Base-by-base conservation (phyloP, 2,888 invertebrate genomes). In the Pandemis cinnamomeana region DNA sequence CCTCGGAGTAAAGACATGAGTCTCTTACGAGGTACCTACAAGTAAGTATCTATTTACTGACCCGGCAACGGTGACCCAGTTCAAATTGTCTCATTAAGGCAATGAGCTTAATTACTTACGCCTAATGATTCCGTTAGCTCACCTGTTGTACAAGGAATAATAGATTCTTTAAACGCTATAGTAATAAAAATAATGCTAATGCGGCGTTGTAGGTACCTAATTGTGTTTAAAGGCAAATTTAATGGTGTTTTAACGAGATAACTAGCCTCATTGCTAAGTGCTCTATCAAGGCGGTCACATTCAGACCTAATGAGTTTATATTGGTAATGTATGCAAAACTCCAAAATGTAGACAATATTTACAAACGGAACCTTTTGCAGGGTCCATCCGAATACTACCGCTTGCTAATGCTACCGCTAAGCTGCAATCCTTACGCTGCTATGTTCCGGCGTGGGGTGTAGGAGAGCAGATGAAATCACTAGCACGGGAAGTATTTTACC, bases 41-140 rank as follows among this genome's bases (percentile, higher is more conserved):
- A 7, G 20, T 55, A 20, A 15, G 20, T 55, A 55, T 8, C 20
- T 55, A 20, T 55, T 79, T 79, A 73, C 77, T 79, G 71, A 75
- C 78, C 80, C 71, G 76, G 62, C 78, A 76, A n/a, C 41, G 42
- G 72, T 86, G 84, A 84, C 86, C 86, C 78, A 82, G 80, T 85
- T 82, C 81, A 83, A 82, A 83, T 82, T 81, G 82, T 82, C 86
- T 86, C 85, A 86, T 88, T 87, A 85, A 82, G 80, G 77, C 85
- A 84, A 86, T 86, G 82, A 79, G 81, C 82, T 81, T 87, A 86
- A 87, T 87, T 83, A 84, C 80, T 80, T 80, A 76, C 75, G 79
- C 55, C 77, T 82, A 80, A 81, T 81, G 77, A 71, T 79, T 77
- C 79, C 78, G 76, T 67, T 73, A 78, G 76, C 71, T 67, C 13